Conservation (phyloP, 1,140 invertebrate genomes). For the Eufriesea mexicana region DNA sequence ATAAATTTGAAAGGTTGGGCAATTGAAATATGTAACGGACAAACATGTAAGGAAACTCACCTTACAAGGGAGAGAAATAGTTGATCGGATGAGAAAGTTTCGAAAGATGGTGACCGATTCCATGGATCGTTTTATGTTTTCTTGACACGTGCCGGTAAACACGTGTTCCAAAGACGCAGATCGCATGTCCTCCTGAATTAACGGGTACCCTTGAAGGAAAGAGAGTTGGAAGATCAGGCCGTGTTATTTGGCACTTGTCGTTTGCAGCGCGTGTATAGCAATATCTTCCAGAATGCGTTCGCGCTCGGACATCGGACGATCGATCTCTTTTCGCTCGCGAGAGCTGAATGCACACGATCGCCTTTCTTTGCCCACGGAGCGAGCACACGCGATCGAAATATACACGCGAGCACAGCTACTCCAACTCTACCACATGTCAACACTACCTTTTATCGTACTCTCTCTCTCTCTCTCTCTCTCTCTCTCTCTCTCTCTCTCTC, state of each 20-base stretch:
- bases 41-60: conserved; percentile 9
- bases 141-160: conserved; percentile 27
- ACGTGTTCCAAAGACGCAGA: conserved; percentile 8
- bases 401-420: background rate
- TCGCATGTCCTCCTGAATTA: background rate
- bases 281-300: background rate
- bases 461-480: too few species aligned
- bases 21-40: background rate
- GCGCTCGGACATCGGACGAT: background rate
- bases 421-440: background rate
- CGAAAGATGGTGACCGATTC: background rate
- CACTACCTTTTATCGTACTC: background rate
- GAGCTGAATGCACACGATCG: conserved; percentile 16
- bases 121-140: background rate
- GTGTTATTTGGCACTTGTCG: background rate
- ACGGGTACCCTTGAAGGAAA: background rate
- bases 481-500: background rate
- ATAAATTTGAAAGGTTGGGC: background rate
- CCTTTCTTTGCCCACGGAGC: background rate
- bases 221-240: background rate
- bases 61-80: background rate
- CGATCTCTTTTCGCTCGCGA: conserved; percentile 6
- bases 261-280: background rate
- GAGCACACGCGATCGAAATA: background rate
- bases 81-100: background rate